Base-by-base conservation (phyloP, 2,113 vertebrate genomes). In the Nanorana parkeri region DNA sequence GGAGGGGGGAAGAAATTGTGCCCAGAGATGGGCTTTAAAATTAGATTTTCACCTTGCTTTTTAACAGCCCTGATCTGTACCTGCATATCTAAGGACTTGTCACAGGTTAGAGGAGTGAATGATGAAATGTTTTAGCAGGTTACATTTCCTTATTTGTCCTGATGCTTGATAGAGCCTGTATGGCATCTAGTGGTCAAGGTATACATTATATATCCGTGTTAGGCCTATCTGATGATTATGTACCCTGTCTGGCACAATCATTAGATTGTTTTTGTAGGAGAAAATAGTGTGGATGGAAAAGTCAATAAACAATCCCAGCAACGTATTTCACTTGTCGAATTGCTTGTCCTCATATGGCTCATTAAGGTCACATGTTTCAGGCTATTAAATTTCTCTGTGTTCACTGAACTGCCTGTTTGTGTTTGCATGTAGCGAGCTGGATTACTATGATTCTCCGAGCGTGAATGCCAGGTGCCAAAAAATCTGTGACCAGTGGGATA, bases 401-500 rank as follows among this genome's bases (percentile, higher is more conserved):
- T 78, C 56, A 78, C 84, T 47, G n/a, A 74, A 4, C 15, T 82
- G 68, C 17, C 66, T 84, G 41, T 87, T 79, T 83, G 47, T n/a
- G 64, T 16, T 73, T 60, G 19, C 16, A 78, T 84, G 26, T 83
- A 99, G 98, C 85, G 98, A 99, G 95, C 90, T 99, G 94, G 97
- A 99, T 89, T 99, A 99, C 88, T 99, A 98, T 0, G 97, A 99
- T 91, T 99, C 97, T 79, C 96, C 96, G 76, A 99, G 93, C 87
- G 97, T 99, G 84, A 99, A 99, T 47, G 94, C 94, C 86, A 95
- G 97, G 86, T 99, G 97, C 92, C 98, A 99, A 91, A 93, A 93
- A 89, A 99, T 99, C 88, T 99, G 98, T 89, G 98, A 99, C 88
- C 95, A 99, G 87, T 99, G 98, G 98, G 98, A 99, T 86, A 87